phyloP scores from a whole-genome alignment of 1,140 invertebrate species.

The Microplitis demolitor region DNA sequence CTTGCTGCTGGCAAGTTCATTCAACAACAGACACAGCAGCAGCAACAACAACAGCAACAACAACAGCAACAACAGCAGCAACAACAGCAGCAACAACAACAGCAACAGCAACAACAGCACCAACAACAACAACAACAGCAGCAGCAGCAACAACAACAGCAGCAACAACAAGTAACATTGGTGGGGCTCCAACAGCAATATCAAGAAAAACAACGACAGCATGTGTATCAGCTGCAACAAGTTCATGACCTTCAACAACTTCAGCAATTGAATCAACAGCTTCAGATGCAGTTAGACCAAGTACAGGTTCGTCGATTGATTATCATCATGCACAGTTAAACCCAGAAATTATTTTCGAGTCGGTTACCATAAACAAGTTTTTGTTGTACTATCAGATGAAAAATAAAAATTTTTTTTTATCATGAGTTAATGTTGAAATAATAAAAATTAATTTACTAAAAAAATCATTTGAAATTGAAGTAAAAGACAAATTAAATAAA shows the following conservation, averaged over 20 bases:
- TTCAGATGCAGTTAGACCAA: slow-evolving; percentile 58
- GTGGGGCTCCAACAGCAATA: slow-evolving; percentile 57
- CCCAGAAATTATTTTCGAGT: slow-evolving; percentile 7
- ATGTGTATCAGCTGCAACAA: slow-evolving; percentile 58
- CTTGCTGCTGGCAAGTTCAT: slow-evolving; percentile 34
- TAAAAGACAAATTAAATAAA: not conserved
- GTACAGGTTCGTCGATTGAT: slow-evolving; percentile 43
- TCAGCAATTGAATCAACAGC: slow-evolving; percentile 58
- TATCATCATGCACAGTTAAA: slow-evolving; percentile 2
- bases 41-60: slow-evolving; percentile 33
- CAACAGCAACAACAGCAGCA: too few relatives aligned
- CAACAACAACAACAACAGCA: slow-evolving; percentile 23
- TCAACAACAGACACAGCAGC: slow-evolving; percentile 37
- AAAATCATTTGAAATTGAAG: not conserved
- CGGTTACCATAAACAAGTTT: not conserved
- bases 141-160: slow-evolving; percentile 35
- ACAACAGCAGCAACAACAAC: slow-evolving; percentile 31
- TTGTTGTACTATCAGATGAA: not conserved
- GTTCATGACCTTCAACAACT: slow-evolving; percentile 50
- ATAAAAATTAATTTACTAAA: too few relatives aligned
- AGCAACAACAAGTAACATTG: slow-evolving; percentile 43
- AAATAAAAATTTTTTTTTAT: too few relatives aligned
- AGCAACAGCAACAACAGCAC: slow-evolving; percentile 42
- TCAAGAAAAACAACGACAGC: slow-evolving; percentile 58
- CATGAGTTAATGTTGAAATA: too few relatives aligned